Conservation (phyloP, 2,797 vertebrate species). For the Peromyscus attwateri region DNA sequence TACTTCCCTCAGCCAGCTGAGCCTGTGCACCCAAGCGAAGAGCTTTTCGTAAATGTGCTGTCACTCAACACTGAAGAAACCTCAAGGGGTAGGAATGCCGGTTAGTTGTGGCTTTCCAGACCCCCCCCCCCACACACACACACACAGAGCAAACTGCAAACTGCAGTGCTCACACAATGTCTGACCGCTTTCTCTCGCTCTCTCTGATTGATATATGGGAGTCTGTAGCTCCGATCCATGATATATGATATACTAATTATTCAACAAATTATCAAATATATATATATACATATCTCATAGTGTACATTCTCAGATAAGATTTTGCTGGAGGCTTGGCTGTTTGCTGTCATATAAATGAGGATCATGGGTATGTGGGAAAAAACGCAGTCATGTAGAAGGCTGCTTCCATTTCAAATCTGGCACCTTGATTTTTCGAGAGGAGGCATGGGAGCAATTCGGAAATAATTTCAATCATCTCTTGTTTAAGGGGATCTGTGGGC, state of each 20-base stretch:
- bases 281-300: background rate
- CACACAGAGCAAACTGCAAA: background rate
- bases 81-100: background rate
- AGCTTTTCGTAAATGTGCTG: fast-evolving
- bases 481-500: background rate
- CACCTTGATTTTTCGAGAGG: background rate
- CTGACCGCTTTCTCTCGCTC: background rate
- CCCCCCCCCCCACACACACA: background rate
- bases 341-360: background rate
- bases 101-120: background rate
- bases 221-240: background rate
- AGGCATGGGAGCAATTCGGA: background rate
- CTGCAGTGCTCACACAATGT: background rate
- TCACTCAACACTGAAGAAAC: background rate
- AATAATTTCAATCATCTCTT: background rate
- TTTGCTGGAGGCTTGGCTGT: background rate
- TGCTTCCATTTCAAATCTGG: background rate
- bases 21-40: fast-evolving
- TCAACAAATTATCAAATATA: background rate
- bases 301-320: background rate
- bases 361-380: background rate
- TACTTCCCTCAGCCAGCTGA: background rate
- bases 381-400: background rate
- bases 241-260: background rate
- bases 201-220: background rate